Conservation (phyloP, 1,140 invertebrate genomes). For the Drosophila ficusphila region DNA sequence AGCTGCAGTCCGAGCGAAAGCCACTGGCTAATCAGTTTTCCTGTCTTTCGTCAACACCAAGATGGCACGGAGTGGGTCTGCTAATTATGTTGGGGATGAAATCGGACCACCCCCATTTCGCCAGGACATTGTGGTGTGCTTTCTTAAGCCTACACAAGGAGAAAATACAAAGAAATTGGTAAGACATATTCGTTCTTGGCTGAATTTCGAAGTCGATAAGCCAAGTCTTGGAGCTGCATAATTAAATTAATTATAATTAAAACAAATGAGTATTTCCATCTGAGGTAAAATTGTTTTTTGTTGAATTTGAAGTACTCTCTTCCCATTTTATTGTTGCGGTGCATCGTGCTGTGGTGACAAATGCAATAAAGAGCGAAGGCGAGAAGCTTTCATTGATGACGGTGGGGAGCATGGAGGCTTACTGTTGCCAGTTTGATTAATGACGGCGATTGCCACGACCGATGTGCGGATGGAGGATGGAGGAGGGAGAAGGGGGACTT, state of each 20-base stretch:
- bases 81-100: constrained; percentile 40
- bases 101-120: not conserved
- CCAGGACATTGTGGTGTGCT: constrained; percentile 37
- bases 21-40: constrained; percentile 25
- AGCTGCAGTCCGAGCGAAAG: constrained; percentile 24
- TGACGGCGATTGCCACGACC: constrained; percentile 63
- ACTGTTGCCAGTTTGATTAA: constrained; percentile 71
- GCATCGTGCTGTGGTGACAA: constrained; percentile 50
- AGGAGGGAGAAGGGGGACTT: not conserved
- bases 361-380: constrained; percentile 69
- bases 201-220: too few relatives aligned
- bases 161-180: too few relatives aligned
- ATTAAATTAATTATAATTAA: too few relatives aligned
- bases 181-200: too few relatives aligned
- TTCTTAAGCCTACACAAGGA: constrained; percentile 32
- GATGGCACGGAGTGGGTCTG: not conserved
- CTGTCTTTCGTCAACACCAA: not conserved
- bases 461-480: too few relatives aligned
- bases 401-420: not conserved
- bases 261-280: too few relatives aligned
- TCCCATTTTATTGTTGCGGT: constrained; percentile 1
- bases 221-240: too few relatives aligned
- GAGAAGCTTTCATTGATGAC: constrained; percentile 45
- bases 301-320: too few relatives aligned
- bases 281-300: too few relatives aligned